These are phyloP conservation scores for Tragelaphus scriptus DNA, from an alignment of 2,113 vertebrate species.

Conservation along the genomic window DNA sequence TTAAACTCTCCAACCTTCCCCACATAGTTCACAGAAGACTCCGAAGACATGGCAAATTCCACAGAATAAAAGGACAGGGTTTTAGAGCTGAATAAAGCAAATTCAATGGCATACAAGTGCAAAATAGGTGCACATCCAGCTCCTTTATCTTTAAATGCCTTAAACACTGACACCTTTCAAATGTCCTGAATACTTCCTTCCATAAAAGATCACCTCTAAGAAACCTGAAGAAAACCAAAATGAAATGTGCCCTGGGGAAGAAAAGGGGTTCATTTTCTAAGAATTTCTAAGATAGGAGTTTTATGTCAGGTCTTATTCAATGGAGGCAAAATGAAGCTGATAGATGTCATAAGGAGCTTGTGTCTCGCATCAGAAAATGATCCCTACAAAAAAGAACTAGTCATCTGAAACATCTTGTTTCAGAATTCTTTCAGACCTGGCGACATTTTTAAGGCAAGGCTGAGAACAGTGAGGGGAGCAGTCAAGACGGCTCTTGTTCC, in stretches of 20 bases:
- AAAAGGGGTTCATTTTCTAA: background rate
- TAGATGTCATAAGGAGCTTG: background rate
- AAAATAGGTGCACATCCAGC: background rate
- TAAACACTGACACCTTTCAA: background rate
- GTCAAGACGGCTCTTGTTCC: background rate
- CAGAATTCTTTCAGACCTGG: background rate
- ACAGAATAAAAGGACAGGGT: background rate
- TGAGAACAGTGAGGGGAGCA: background rate
- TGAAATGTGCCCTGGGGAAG: background rate
- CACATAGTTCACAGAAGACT: background rate
- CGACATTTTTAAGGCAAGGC: background rate
- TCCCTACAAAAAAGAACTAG: background rate
- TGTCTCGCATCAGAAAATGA: background rate
- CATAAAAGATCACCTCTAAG: background rate
- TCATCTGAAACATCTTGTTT: background rate
- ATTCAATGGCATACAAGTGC: background rate
- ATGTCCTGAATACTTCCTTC: background rate
- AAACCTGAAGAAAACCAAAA: background rate
- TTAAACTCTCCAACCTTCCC: background rate
- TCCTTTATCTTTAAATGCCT: background rate
- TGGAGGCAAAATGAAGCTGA: background rate
- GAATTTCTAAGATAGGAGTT: background rate
- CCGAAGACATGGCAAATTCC: background rate
- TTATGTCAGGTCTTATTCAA: background rate
- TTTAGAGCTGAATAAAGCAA: background rate